Evolutionary conservation across 2,888 invertebrate genomes (phyloP), one percentile per base, ranked within the genome.

Genomic region (Drosophila algonquin): DNA sequence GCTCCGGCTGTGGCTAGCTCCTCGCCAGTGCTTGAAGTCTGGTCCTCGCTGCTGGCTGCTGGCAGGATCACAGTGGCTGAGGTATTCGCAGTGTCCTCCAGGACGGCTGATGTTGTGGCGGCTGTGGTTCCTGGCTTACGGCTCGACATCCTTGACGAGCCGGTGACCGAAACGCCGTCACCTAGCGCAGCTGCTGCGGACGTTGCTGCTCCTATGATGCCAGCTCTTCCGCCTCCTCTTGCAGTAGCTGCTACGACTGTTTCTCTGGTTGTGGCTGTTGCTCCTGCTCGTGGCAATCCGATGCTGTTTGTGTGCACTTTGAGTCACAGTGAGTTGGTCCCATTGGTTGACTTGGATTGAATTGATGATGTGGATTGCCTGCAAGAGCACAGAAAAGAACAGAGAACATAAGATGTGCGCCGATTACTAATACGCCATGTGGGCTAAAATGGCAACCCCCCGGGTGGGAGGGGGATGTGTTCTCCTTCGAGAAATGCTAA

Each of bases 131-230:
- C 50, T 67, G 77, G 75, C 71, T 83, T 83, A 21, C 83, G 83
- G 77, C 81, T 74, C 72, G 83, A 83, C 83, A 83, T 83, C 71
- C 77, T 79, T 77, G 77, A 79, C 84, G 75, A 77, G 79, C 79
- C 71, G 76, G 80, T 74, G 77, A 77, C 80, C 58, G 73, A 48
- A 35, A 60, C 63, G 73, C 73, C 73, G 76, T 76, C 78, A 80
- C 57, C 32, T 50, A 71, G 72, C 74, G 86, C 75, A 73, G 81
- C 77, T 70, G 74, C 64, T 70, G 87, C 79, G 73, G 87, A 83
- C 77, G 79, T 76, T 77, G 81, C 83, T 77, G 83, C 79, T 83
- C 87, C 87, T 86, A 83, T 83, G 76, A 77, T 79, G 86, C 61
- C 61, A 56, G 51, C 73, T 73, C 63, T 30, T 46, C 35, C 65